Conservation (phyloP, 2,888 invertebrate species). For the Tubiluchus corallicola region DNA sequence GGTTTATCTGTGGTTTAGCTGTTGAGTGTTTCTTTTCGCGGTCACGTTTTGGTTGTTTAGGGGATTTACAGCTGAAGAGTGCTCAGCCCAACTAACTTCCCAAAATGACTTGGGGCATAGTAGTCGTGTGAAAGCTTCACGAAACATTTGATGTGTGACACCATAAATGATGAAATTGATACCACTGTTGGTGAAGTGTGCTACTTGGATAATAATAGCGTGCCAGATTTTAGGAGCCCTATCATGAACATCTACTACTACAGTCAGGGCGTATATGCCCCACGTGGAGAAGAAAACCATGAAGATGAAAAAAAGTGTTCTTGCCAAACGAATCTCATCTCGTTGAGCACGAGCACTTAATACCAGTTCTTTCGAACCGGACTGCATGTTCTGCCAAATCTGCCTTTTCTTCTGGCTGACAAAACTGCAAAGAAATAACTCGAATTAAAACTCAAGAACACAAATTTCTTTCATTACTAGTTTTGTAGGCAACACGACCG, state of each 20-base stretch:
- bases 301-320: slow-evolving; percentile 12
- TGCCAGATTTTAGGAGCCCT: slow-evolving; percentile 8
- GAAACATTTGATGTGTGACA: not conserved
- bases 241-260: slow-evolving; percentile 10
- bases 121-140: not conserved
- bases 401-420: no score
- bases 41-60: no score
- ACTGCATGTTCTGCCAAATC: no score
- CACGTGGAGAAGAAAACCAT: slow-evolving; percentile 10
- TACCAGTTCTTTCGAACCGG: no score
- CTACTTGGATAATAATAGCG: slow-evolving; percentile 9
- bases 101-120: not conserved
- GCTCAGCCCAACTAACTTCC: no score
- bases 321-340: slow-evolving; percentile 10
- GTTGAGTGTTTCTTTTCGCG: no score
- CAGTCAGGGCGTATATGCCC: slow-evolving; percentile 10
- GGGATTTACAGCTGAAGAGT: no score
- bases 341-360: not conserved
- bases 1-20: no score
- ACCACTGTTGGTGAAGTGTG: not conserved
- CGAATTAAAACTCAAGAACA: no score
- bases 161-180: slow-evolving; percentile 1
- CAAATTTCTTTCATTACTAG: no score
- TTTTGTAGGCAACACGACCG: no score
- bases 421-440: no score